Percentiles rank a stretch among this genome's conserved stretches.
Conservation (phyloP, 2,113 vertebrate species). For the Marmota monax region DNA sequence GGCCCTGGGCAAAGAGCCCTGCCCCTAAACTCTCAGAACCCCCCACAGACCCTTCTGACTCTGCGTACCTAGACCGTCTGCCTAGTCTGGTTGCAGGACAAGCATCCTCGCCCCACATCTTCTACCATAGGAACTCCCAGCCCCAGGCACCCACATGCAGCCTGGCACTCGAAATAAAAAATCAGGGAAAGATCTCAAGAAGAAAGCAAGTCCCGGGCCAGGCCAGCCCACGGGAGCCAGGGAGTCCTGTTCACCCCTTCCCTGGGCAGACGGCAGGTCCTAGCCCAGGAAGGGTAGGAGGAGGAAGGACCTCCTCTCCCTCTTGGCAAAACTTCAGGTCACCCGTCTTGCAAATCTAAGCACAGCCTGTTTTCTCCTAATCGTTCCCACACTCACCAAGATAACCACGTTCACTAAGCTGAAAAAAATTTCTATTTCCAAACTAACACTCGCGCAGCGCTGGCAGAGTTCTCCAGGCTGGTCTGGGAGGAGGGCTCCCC, state of each 20-base stretch:
- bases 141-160: neutral
- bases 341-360: neutral
- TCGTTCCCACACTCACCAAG: neutral
- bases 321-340: neutral
- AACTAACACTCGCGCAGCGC: neutral
- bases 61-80: neutral
- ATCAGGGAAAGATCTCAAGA: neutral
- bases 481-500: neutral
- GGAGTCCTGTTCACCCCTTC: conserved; percentile 72
- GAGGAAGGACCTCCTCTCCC: neutral
- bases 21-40: neutral
- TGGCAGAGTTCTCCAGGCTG: neutral
- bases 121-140: neutral
- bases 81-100: neutral
- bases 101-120: neutral
- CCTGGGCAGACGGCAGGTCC: neutral
- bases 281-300: neutral
- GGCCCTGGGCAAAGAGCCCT: neutral
- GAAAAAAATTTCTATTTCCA: neutral
- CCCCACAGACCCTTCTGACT: neutral
- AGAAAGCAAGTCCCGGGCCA: conserved; percentile 46
- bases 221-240: conserved; percentile 69
- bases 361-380: neutral
- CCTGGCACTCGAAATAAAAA: neutral
- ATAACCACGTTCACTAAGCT: neutral